These are phyloP conservation scores for Dunckerocampus dactyliophorus DNA, from an alignment of 2,113 vertebrate genomes.

Conservation along the genomic window DNA sequence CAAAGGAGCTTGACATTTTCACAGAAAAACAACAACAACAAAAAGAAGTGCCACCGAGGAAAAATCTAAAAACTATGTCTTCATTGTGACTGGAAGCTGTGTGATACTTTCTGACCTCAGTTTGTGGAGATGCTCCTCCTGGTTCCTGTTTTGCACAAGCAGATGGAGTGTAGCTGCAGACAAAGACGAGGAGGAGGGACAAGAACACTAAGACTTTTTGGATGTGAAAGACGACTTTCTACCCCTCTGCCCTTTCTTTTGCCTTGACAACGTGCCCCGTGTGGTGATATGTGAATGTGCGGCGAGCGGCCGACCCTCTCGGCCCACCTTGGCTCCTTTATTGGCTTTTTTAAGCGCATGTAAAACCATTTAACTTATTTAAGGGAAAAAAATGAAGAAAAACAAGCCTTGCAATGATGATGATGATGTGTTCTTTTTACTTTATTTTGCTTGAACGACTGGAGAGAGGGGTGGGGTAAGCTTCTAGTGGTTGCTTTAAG, in stretches of 20 bases:
- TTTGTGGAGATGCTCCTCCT: conserved; percentile 59
- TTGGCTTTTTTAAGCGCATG: conserved; percentile 84
- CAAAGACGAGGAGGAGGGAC: conserved; percentile 31
- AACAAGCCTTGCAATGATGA: conserved; percentile 81
- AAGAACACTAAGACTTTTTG: conserved; percentile 50
- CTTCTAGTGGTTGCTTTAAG: conserved; percentile 71
- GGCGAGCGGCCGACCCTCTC: conserved; percentile 62
- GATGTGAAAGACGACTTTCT: conserved; percentile 52
- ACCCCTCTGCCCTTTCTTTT: conserved; percentile 71
- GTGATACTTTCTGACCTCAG: conserved; percentile 70
- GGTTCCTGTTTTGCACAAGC: conserved; percentile 79
- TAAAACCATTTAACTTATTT: conserved; percentile 75
- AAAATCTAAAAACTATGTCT: conserved; percentile 27
- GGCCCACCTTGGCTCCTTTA: conserved; percentile 78
- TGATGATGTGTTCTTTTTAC: conserved; percentile 81
- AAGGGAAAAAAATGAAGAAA: conserved; percentile 59
- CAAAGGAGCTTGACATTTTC: conserved; percentile 85
- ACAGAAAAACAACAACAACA: conserved; percentile 33
- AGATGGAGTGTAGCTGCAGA: conserved; percentile 59
- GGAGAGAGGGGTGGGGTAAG: conserved; percentile 62
- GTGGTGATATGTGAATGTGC: conserved; percentile 79
- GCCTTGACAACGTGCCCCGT: conserved; percentile 83
- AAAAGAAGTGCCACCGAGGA: conserved; percentile 76
- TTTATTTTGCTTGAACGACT: conserved; percentile 81
- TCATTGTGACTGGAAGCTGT: conserved; percentile 57